Conservation (phyloP, 35 echinoderm and acorn worm species). For the Diadema setosum region DNA sequence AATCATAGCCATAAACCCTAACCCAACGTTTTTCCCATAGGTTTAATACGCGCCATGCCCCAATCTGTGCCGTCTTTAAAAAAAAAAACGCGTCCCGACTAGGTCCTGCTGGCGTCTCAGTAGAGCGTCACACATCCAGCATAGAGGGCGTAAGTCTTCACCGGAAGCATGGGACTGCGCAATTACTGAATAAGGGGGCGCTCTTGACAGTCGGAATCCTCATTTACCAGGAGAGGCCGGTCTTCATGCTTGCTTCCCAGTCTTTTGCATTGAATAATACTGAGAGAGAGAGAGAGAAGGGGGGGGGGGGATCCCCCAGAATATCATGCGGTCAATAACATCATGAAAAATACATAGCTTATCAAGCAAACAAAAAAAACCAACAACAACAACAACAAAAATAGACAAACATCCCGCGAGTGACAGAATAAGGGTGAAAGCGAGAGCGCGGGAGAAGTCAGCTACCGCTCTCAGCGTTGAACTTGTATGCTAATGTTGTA, state of each 20-base stretch:
- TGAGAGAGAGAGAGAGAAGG: background rate
- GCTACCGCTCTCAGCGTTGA: no score
- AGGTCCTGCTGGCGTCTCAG: no score
- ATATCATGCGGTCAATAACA: background rate
- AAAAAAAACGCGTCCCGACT: no score
- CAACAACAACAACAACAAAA: background rate
- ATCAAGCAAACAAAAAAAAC: background rate
- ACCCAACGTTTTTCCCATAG: no score
- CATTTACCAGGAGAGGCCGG: background rate
- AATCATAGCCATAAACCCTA: no score
- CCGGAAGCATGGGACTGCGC: background rate
- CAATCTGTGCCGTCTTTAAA: no score
- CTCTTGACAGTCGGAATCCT: background rate
- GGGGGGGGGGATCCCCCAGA: background rate
- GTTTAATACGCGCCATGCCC: no score
- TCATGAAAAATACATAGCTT: background rate
- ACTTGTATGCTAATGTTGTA: no score
- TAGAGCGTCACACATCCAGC: background rate
- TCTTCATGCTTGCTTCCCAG: background rate
- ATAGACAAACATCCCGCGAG: background rate
- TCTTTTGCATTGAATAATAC: background rate
- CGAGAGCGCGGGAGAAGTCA: background rate
- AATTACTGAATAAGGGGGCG: background rate
- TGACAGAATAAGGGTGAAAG: background rate
- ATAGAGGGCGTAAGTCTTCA: background rate